Percentiles rank a stretch among this genome's conserved stretches.
phyloP scores from a whole-genome alignment of 1,140 invertebrate species.

The Procambarus virginalis region DNA sequence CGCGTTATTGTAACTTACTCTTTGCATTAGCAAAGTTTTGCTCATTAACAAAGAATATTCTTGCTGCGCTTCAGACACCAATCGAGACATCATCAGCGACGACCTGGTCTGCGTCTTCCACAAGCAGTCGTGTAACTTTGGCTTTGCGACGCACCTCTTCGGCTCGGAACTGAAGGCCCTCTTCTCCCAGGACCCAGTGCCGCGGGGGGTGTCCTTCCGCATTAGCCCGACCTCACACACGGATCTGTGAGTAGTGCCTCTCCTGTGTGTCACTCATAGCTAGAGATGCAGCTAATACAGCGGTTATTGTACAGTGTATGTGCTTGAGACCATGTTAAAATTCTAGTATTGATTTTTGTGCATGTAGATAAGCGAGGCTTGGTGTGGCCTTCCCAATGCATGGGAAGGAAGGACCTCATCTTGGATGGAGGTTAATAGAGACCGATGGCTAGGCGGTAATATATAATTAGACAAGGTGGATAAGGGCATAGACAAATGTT shows the following conservation, averaged over 20 bases:
- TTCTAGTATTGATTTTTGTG: background rate
- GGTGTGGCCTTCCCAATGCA: no score
- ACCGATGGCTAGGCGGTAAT: no score
- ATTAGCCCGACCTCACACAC: slow-evolving; percentile 93
- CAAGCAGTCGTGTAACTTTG: slow-evolving; percentile 93
- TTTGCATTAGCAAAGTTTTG: no score
- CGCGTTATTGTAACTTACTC: no score
- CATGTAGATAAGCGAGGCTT: background rate
- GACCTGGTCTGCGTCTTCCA: slow-evolving; percentile 94
- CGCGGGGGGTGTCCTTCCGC: slow-evolving; percentile 87
- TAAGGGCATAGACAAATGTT: background rate
- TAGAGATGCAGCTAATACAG: background rate
- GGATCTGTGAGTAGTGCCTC: slow-evolving; percentile 79
- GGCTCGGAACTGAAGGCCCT: slow-evolving; percentile 92
- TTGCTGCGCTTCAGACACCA: slow-evolving; percentile 81
- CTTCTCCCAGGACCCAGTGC: slow-evolving; percentile 86
- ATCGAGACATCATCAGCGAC: slow-evolving; percentile 92
- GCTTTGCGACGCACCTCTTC: slow-evolving; percentile 95
- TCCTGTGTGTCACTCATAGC: no score
- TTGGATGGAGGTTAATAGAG: no score
- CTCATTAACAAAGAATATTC: background rate
- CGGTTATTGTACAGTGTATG: background rate
- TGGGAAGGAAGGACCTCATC: no score
- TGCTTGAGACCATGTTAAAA: background rate
- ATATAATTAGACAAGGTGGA: background rate